Evolutionary conservation across 2,797 vertebrate genomes (phyloP), one percentile per base, ranked within the genome.

Genomic region (Phataginus tricuspis): DNA sequence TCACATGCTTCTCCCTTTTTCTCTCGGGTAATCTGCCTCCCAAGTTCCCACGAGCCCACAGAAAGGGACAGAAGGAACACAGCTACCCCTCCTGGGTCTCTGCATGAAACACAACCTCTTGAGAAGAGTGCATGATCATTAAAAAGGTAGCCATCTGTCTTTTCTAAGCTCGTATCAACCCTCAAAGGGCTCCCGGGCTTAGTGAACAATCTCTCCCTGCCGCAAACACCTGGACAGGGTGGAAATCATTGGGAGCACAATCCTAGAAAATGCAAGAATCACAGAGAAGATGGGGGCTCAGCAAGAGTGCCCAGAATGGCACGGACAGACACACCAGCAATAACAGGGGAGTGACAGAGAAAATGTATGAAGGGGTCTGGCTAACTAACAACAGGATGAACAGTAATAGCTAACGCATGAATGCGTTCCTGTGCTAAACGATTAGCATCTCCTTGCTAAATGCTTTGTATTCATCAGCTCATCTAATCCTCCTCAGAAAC

Each of bases 281-380:
- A 14, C 13, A 16, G 18, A 5, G 34, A 7, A 74, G 5, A 21
- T 0, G 15, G 34, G 4, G 12, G 34, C 37, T 72, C 10, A 1
- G 19, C 53, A 55, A 5, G 6, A 31, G 31, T 11, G 6, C 18
- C 59, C 15, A 23, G 25, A 80, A 53, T 31, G 39, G 31, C 45
- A 7, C 39, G 23, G 4, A 0, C 39, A 29, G 4, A 0, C 0
- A 2, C 27, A 7, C 14, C 8, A 14, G 11, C 49, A 61, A n/a
- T 37, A 57, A 8, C 5, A 29, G 11, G 18, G 18, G 66, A 55
- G 31, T 34, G 31, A 27, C 42, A 34, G 27, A 61, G 39, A 25
- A 78, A 18, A 27, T 5, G 4, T 34, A 7, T 21, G 45, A 19
- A 14, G 7, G 29, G 37, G 27, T 51, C 6, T 16, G 14, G 31